Evolutionary conservation across 2,888 invertebrate genomes (phyloP), one percentile per base, ranked within the genome.

Genomic region (Labia minor): DNA sequence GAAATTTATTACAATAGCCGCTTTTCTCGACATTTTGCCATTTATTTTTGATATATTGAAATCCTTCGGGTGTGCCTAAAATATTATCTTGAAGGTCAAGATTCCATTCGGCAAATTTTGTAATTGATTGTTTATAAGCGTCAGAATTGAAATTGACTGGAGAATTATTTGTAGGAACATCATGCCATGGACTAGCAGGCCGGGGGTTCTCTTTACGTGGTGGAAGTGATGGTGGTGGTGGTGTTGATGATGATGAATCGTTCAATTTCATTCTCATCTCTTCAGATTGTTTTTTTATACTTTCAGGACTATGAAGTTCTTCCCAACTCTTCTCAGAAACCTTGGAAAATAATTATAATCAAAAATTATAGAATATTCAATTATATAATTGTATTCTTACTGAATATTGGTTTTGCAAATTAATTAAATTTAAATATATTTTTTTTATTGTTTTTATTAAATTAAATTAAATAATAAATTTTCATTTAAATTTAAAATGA

Each of bases 161-260:
- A 33, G 74, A 69, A 66, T 73, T 74, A 61, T 73, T 74, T 62
- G 70, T 72, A n/a, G 75, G 75, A 26, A 73, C 68, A 68, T 75
- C 74, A 65, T 76, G 75, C 71, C 73, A 74, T 21, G 75, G 74
- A 3, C 75, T 75, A 14, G 37, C 6, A 1, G 67, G 65, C 3
- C 65, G 61, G 10, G 61, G 68, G 10, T 33, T 61, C 21, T 64
- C 19, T 19, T 61, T 37, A 18, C 68, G 62, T 19, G 67, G 67
- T 21, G 70, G 70, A 0, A 70, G 67, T 1, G 37, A 63, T 18
- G 66, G 66, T 19, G 49, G 49, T 8, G 49, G 49, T 3, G 49
- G 11, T 3, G n/a, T n/a, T 14, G 14, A 19, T 61, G 8, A 37
- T n/a, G n/a, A 6, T 64, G 3, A 37, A 19, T 64, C 26, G 10